Percentiles rank a stretch among this genome's conserved stretches.
phyloP scores from a whole-genome alignment of 2,888 invertebrate genomes.

The Iphiclides podalirius region DNA sequence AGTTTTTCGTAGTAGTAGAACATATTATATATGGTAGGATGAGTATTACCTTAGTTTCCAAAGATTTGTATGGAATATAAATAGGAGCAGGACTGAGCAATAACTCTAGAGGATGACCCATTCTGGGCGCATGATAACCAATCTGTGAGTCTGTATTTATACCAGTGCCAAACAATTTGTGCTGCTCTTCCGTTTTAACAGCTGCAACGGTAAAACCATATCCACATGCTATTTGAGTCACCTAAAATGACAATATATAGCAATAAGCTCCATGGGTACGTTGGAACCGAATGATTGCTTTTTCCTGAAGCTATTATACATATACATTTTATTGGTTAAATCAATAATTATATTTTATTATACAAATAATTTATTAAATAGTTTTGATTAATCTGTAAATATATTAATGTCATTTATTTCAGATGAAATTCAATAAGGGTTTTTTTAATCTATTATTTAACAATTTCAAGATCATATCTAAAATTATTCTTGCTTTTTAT shows the following conservation, averaged over 20 bases:
- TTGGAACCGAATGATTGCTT: neutral
- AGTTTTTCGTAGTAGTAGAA: too few relatives aligned
- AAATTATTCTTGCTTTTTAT: too few relatives aligned
- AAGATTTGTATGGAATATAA: slow-evolving; percentile 82
- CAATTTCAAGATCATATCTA: too few relatives aligned
- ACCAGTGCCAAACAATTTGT: slow-evolving; percentile 91
- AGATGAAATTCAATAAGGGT: too few relatives aligned
- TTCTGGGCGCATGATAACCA: slow-evolving; percentile 84
- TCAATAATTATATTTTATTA: too few relatives aligned
- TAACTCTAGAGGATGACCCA: slow-evolving; percentile 83
- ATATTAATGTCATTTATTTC: too few relatives aligned
- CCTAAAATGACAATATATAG: slow-evolving; percentile 50
- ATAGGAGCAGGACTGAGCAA: slow-evolving; percentile 87
- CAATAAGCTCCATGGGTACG: too few relatives aligned
- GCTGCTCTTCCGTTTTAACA: slow-evolving; percentile 82
- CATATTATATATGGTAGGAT: too few relatives aligned
- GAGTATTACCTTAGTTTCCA: slow-evolving; percentile 76
- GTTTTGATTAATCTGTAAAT: too few relatives aligned
- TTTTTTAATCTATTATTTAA: too few relatives aligned
- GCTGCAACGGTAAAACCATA: slow-evolving; percentile 94
- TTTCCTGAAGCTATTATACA: neutral
- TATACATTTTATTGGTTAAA: too few relatives aligned
- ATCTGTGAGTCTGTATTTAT: slow-evolving; percentile 96
- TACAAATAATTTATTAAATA: too few relatives aligned
- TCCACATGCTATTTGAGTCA: slow-evolving; percentile 88